Conservation (phyloP, 2,797 vertebrate species). For the Tapirus indicus region DNA sequence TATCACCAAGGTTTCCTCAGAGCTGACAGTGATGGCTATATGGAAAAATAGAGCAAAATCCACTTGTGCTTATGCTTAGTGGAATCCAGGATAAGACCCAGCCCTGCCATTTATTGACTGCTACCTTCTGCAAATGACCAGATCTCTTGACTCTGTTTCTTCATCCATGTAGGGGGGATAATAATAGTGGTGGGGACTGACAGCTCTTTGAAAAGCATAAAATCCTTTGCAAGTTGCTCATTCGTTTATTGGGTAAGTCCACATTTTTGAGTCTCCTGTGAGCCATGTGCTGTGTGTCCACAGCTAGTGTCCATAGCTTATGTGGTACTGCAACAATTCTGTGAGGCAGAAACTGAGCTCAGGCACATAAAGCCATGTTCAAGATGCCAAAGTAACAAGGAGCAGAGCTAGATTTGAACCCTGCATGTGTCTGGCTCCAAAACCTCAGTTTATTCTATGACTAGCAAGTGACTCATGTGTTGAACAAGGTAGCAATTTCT, state of each 20-base stretch:
- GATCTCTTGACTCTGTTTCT: neutral
- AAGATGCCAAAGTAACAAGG: neutral
- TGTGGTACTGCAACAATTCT: neutral
- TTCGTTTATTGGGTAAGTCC: neutral
- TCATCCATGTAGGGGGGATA: rapidly evolving
- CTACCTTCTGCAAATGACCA: neutral
- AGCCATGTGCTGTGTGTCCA: neutral
- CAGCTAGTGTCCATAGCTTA: neutral
- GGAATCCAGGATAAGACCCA: neutral
- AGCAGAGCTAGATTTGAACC: neutral
- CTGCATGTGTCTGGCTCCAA: neutral
- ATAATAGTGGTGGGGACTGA: neutral
- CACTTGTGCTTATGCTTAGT: neutral
- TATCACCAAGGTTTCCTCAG: neutral
- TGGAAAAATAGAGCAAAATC: neutral
- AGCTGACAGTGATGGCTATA: neutral
- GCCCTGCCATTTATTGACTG: neutral
- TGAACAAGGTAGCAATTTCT: neutral
- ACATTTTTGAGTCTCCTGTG: neutral
- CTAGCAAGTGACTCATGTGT: neutral
- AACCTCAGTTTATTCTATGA: neutral
- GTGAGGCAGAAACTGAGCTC: neutral
- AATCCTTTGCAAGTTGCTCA: neutral
- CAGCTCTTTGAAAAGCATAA: neutral
- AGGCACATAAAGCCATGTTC: neutral